phyloP scores from a whole-genome alignment of 1,140 invertebrate genomes.

The Psilanteris sp. region DNA sequence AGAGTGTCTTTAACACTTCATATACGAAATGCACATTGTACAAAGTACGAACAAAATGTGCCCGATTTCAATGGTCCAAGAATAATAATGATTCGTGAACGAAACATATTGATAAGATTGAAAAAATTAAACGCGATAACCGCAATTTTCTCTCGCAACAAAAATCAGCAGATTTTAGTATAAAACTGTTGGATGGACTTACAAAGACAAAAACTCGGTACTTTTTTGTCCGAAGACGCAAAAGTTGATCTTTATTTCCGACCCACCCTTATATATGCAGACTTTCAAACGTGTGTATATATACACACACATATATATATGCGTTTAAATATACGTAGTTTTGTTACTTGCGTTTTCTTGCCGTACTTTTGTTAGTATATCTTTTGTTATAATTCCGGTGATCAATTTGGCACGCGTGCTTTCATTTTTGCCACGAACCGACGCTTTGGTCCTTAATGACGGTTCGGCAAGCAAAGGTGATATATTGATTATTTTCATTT shows the following conservation, averaged over 20 bases:
- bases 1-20: no score
- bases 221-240: conserved; percentile 19
- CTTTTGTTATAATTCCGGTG: conserved; percentile 7
- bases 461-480: neutral
- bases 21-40: no score
- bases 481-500: conserved; percentile 29
- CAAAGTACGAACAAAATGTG: no score
- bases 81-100: no score
- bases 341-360: conserved; percentile 25
- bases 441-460: no score
- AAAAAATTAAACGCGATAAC: no score
- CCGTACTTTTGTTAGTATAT: conserved; percentile 21
- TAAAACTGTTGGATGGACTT: conserved; percentile 4
- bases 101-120: no score
- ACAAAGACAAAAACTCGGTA: conserved; percentile 16
- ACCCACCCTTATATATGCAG: conserved; percentile 13
- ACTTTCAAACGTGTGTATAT: neutral
- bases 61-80: no score
- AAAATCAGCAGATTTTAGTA: no score
- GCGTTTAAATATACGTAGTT: no score
- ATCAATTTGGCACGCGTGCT: conserved; percentile 13
- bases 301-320: neutral
- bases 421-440: neutral
- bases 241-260: conserved; percentile 38
- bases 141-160: no score